Evolutionary conservation across 2,113 vertebrate genomes (phyloP).

Genomic region (Grantiella picta): DNA sequence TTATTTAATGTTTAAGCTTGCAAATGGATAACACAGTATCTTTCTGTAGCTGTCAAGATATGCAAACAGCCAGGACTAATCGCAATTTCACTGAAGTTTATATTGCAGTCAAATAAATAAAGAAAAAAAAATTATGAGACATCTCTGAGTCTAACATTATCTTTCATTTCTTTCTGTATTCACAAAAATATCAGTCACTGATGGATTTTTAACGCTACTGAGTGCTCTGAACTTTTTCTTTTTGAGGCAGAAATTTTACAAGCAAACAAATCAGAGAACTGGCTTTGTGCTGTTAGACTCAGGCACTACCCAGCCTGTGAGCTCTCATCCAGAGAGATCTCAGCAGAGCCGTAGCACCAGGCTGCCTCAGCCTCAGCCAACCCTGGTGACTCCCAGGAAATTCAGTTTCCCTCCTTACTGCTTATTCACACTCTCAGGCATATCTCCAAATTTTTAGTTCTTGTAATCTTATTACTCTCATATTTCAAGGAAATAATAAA

Average conservation of each 20-base stretch:
- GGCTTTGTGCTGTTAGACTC: neutral
- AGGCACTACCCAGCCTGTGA: neutral
- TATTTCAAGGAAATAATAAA: neutral
- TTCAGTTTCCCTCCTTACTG: neutral
- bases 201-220: neutral
- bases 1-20: neutral
- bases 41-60: neutral
- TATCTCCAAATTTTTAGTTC: neutral
- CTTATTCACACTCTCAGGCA: neutral
- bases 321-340: neutral
- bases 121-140: neutral
- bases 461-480: neutral
- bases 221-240: neutral
- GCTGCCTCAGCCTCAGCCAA: neutral
- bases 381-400: neutral
- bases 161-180: neutral
- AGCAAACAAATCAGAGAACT: neutral
- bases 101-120: neutral
- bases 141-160: neutral
- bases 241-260: neutral
- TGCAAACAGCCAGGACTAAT: neutral
- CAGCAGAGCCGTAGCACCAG: neutral
- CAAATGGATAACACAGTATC: neutral
- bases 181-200: neutral
- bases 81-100: neutral